Evolutionary conservation across 2,113 vertebrate genomes (phyloP), one percentile per base, ranked within the genome.

Genomic region (Solea solea): DNA sequence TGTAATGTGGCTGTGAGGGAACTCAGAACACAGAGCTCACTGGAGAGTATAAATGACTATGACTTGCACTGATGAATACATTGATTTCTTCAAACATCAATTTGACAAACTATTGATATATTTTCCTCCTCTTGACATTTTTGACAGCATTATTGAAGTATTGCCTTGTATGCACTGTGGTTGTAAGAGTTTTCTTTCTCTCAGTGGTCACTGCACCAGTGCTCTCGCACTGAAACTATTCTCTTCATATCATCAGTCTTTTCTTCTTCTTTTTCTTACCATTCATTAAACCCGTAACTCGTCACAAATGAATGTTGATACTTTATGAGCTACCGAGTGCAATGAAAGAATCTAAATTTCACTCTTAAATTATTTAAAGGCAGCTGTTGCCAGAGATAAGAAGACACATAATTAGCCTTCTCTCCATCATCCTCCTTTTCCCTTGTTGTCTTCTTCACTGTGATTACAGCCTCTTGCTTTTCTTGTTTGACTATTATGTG

Each of bases 71-170:
- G 46, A 58, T 25, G 16, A 57, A 34, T 55, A 12, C 11, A 51
- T 27, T 74, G 68, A 77, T 81, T 85, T 69, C 34, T 61, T 68
- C 28, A 11, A 59, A 46, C 52, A 41, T 80, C 51, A 60, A 4
- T 39, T 7, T 65, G 28, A 68, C 58, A 55, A 21, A 69, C 25
- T 55, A 58, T 41, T 76, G 21, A 76, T 50, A 3, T 60, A 2
- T 55, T 51, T 70, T 15, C 46, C 50, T 67, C 56, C 34, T n/a
- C 16, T 61, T 15, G 14, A 56, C 39, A 41, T 60, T 25, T 70
- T n/a, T 41, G 27, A 71, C 25, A 56, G 12, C 40, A 11, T 48
- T 11, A 48, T 48, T 8, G 45, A 58, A 21, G 28, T 27, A 34
- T 52, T 28, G 48, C 39, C 76, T 68, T 56, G 21, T 61, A 21